Evolutionary conservation across 1,140 invertebrate species (phyloP), one percentile per base, ranked within the genome.

Genomic region (Lordiphosa collinella): DNA sequence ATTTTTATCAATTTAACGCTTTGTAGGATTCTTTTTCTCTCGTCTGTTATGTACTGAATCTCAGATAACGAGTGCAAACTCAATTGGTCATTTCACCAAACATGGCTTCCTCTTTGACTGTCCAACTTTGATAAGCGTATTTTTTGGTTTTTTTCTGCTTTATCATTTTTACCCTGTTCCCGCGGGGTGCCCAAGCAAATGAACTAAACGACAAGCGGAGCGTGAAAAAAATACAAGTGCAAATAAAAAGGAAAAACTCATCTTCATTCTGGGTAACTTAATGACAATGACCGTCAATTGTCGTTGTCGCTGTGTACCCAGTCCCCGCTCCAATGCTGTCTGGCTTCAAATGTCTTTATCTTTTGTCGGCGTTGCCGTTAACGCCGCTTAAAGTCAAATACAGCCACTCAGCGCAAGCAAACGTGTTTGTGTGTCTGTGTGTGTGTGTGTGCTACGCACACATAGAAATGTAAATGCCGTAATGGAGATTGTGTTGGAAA

Each of bases 401-500:
- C 68, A 82, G 78, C 71, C 52, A 80, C 76, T 80, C 76, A 64
- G 75, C 37, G 44, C 41, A 52, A 57, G 63, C 70, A 66, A 59
- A 80, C 70, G 75, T 74, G 66, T 80, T 74, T 57, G 16, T 37
- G 1, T n/a, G n/a, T n/a, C n/a, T 25, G 25, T 11, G 22, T 11
- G 14, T 7, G 31, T n/a, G 31, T 8, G 32, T 29, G 46, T 47
- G 14, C 14, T 38, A 53, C 36, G 46, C 31, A 53, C 50, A 41
- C 14, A 51, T 12, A 52, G 32, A 74, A 84, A 82, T 82, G 78
- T 71, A 82, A 82, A 82, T 76, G 78, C 53, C 56, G 78, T 82
- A 84, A 84, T 82, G 76, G 76, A 80, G 76, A 80, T 80, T 80
- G 71, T 72, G 76, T 82, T 80, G 76, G 76, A 80, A 80, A 80